Evolutionary conservation across 2,113 vertebrate species (phyloP).

Genomic region (Seriola aureovittata): DNA sequence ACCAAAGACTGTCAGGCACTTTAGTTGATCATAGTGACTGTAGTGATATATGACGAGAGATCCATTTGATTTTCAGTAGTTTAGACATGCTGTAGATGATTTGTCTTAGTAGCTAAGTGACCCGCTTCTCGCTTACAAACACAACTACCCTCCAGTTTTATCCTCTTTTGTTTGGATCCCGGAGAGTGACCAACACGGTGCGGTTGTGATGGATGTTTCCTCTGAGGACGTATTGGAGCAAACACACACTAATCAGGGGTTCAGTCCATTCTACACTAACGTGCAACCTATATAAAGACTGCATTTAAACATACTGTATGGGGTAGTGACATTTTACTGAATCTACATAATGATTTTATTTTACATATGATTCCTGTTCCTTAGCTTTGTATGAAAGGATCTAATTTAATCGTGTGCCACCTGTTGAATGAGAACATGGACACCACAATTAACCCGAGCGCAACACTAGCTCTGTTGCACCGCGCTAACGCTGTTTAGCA

Average conservation of each 20-base stretch:
- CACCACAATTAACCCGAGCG: not conserved
- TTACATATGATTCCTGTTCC: not conserved
- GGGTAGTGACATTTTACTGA: not conserved
- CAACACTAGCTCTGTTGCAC: not conserved
- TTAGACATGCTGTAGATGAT: slow-evolving; percentile 7
- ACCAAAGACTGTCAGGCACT: slow-evolving; percentile 79
- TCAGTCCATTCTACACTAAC: not conserved
- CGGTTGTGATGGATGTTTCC: not conserved
- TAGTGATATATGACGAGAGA: not conserved
- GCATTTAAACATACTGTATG: not conserved
- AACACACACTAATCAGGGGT: not conserved
- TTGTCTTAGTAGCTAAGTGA: slow-evolving; percentile 14
- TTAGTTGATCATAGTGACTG: slow-evolving; percentile 46
- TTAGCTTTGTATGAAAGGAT: not conserved
- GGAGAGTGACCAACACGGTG: not conserved
- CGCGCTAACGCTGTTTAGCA: not conserved
- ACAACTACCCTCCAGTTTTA: not conserved
- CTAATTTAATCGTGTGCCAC: not conserved
- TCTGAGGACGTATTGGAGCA: slow-evolving; percentile 7
- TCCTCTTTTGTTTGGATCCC: not conserved
- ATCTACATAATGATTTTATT: not conserved
- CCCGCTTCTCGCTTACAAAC: slow-evolving; percentile 22
- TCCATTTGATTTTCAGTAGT: slow-evolving; percentile 4
- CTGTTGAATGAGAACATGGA: slow-evolving; percentile 14
- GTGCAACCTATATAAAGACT: not conserved